Percentiles rank a stretch among this genome's conserved stretches.
Evolutionary conservation across 2,113 vertebrate species (phyloP).

Genomic region (Bungarus multicinctus): DNA sequence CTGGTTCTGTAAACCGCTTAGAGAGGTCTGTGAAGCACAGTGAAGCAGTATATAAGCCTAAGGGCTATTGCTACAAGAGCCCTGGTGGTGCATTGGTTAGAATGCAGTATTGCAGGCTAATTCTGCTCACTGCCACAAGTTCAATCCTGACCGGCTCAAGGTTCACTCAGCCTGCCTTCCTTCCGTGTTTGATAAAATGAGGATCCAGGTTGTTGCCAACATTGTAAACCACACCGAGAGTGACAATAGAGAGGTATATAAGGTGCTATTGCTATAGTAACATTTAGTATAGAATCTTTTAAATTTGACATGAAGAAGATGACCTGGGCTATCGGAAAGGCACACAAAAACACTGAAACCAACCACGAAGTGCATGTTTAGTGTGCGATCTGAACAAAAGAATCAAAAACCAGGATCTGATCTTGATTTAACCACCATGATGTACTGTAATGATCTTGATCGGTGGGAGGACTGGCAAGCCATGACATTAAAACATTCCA

Average conservation of each 20-base stretch:
- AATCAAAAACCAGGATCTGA: not conserved
- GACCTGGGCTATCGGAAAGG: not conserved
- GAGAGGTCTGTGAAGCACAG: no score
- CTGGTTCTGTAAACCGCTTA: no score
- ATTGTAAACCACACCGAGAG: not conserved
- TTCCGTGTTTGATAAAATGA: no score
- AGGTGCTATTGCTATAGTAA: not conserved
- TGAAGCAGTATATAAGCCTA: no score
- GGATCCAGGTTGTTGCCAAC: not conserved
- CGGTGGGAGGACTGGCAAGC: not conserved
- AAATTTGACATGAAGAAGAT: not conserved
- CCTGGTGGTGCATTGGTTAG: no score
- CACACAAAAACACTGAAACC: not conserved
- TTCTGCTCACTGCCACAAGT: no score
- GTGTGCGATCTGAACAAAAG: not conserved
- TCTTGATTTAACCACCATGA: not conserved
- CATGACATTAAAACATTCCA: not conserved
- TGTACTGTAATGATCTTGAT: not conserved
- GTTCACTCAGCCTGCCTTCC: no score
- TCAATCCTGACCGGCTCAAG: no score
- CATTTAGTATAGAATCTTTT: not conserved
- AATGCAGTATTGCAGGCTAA: no score
- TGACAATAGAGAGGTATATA: not conserved
- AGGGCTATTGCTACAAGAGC: no score
- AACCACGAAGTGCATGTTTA: not conserved